A percentile compares a stretch with the other conserved stretches of the same genome.
Evolutionary conservation across 2,888 invertebrate species (phyloP).

Genomic region (Pyrrhosoma nymphula): DNA sequence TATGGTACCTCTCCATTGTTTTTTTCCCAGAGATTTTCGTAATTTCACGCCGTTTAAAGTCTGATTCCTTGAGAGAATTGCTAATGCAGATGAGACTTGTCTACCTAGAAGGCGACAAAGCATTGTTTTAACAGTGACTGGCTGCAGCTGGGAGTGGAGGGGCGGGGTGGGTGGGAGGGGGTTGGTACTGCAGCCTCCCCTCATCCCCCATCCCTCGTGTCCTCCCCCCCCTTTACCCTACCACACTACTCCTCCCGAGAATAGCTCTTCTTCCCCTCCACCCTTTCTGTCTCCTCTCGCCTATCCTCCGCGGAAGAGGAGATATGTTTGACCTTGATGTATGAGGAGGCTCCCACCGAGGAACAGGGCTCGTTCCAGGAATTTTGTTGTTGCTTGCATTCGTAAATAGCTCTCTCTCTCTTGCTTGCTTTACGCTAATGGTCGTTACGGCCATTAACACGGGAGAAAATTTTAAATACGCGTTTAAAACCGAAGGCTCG

Average conservation of each 20-base stretch:
- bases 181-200: too few species aligned
- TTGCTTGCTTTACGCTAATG: neutral
- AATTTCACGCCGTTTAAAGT: neutral
- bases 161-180: too few species aligned
- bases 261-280: neutral
- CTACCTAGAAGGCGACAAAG: neutral
- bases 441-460: conserved; percentile 18
- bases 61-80: neutral
- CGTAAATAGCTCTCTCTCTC: neutral
- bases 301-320: neutral
- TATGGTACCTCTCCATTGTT: too few species aligned
- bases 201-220: too few species aligned
- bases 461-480: conserved; percentile 3
- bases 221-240: neutral
- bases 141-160: neutral
- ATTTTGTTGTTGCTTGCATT: conserved; percentile 18
- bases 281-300: neutral
- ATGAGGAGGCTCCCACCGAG: neutral
- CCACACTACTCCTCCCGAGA: neutral
- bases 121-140: neutral
- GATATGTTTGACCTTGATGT: conserved; percentile 18
- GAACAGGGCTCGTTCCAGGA: conserved; percentile 18
- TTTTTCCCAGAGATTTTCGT: neutral
- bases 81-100: neutral
- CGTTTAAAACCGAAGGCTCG: neutral